Base-by-base conservation (phyloP, 2,888 invertebrate genomes). In the Nomada ferruginata region DNA sequence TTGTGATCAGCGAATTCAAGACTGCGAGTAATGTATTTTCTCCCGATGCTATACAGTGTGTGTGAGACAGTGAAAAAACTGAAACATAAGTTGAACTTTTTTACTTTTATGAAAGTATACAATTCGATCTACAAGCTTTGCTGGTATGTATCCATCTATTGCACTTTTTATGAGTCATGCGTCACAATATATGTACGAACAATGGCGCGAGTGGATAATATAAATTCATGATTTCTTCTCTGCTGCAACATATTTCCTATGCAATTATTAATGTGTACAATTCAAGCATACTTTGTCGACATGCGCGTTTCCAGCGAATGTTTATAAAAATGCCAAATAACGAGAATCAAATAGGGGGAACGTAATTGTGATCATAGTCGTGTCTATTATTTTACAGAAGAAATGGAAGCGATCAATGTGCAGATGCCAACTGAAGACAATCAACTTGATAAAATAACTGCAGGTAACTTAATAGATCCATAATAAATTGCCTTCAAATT, bases 381-480 rank as follows among this genome's bases (percentile, higher is more conserved):
- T n/a, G 55, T 57, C 26, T 60, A 42, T 64, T 63, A 44, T 70
- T 20, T 74, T 71, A 10, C 47, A 79, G 79, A 18, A 47, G 50
- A 83, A 50, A 87, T 87, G 87, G 85, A 87, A 18, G 20, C 26
- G 29, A 42, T 63, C 20, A 69, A 61, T 13, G 0, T 11, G 36
- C 73, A 79, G 20, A 3, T 61, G 10, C 26, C 26, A n/a, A 36
- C 63, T 13, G 69, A 29, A 26, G 63, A n/a, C 11, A 20, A n/a
- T 2, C 44, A 47, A 36, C 26, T 47, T 2, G 53, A 71, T 20
- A 36, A 73, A 26, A 36, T 36, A 29, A 65, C 26, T 36, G 36
- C 36, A 64, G 73, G 80, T 80, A 78, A 42, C n/a, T 1, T 52
- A 10, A 44, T 26, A 3, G 11, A 29, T n/a, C 3, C n/a, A 15